These are phyloP conservation scores for Pseudomugil gertrudae DNA, from an alignment of 2,797 vertebrate genomes.

Conservation along the genomic window DNA sequence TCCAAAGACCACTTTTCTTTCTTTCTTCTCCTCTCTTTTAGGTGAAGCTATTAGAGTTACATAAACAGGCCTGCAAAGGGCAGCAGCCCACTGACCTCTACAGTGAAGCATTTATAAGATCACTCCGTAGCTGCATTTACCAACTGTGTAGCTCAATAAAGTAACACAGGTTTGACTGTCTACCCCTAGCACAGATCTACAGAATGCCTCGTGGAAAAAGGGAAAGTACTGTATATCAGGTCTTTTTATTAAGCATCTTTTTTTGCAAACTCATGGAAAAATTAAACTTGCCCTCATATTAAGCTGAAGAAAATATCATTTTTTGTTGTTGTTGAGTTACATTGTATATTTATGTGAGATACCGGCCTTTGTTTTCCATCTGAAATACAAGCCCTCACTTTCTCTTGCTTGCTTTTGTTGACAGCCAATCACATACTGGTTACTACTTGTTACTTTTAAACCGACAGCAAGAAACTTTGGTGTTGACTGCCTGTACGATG, in stretches of 20 bases:
- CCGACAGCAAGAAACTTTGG: too few relatives aligned
- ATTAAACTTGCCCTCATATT: not conserved
- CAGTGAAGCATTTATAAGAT: conserved; percentile 66
- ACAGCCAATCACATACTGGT: too few relatives aligned
- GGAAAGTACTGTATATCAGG: conserved; percentile 1
- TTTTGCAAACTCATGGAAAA: conserved; percentile 3
- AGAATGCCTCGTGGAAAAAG: conserved; percentile 49
- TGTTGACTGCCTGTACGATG: too few relatives aligned
- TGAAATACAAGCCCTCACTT: not conserved
- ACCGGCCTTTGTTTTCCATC: not conserved
- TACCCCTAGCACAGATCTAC: conserved; percentile 19
- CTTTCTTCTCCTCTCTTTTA: not conserved
- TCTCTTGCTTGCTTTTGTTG: too few relatives aligned
- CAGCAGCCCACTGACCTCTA: conserved; percentile 52
- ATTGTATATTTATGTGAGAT: not conserved
- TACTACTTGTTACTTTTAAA: too few relatives aligned
- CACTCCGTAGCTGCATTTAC: conserved; percentile 55
- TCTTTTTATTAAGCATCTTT: conserved; percentile 33
- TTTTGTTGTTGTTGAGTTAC: not conserved
- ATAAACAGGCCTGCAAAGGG: conserved; percentile 60
- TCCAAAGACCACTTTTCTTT: conserved; percentile 16
- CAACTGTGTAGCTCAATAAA: conserved; percentile 16
- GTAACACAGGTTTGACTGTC: conserved; percentile 31
- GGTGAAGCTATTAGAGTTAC: conserved; percentile 49
- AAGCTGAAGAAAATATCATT: not conserved